Percentiles rank a stretch among this genome's conserved stretches.
phyloP scores from a whole-genome alignment of 37 sponge, comb jelly and placozoan species.

The Chondrilla cf. caribensis region DNA sequence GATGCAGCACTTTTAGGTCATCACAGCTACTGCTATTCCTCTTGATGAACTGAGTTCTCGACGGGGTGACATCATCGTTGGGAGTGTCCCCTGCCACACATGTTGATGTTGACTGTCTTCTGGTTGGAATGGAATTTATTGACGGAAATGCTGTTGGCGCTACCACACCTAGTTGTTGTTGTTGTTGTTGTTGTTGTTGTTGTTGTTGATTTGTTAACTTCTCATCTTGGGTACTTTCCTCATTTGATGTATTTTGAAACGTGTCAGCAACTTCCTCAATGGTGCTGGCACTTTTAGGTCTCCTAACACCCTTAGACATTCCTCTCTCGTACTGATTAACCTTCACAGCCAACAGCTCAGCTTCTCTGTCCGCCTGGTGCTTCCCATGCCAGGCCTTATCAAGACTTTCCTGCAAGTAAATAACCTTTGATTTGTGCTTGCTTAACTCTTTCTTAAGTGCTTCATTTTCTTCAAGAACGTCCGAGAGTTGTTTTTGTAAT shows the following conservation, averaged over 20 bases:
- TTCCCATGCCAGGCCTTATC: not conserved
- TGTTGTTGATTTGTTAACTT: not conserved
- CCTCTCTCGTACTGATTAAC: not conserved
- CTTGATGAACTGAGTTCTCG: not conserved
- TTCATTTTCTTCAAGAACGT: not conserved
- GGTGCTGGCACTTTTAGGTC: not conserved
- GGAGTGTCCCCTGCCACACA: not conserved
- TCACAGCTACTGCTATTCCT: not conserved
- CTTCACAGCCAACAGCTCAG: not conserved
- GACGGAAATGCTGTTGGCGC: not conserved
- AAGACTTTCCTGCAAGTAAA: not conserved
- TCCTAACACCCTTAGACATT: not conserved
- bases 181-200: too few relatives aligned
- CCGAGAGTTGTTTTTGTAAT: not conserved
- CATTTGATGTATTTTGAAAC: not conserved
- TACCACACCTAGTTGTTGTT: too few relatives aligned
- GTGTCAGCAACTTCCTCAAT: not conserved
- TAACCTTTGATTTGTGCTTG: not conserved
- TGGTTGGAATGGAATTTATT: not conserved
- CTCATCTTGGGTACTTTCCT: not conserved
- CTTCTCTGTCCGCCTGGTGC: conserved; percentile 4
- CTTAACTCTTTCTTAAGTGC: not conserved
- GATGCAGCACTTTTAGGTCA: not conserved
- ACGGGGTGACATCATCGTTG: not conserved
- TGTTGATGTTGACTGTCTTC: not conserved